A percentile compares a stretch with the other conserved stretches of the same genome.
phyloP scores from a whole-genome alignment of 2,113 vertebrate species.

The Rutilus rutilus region DNA sequence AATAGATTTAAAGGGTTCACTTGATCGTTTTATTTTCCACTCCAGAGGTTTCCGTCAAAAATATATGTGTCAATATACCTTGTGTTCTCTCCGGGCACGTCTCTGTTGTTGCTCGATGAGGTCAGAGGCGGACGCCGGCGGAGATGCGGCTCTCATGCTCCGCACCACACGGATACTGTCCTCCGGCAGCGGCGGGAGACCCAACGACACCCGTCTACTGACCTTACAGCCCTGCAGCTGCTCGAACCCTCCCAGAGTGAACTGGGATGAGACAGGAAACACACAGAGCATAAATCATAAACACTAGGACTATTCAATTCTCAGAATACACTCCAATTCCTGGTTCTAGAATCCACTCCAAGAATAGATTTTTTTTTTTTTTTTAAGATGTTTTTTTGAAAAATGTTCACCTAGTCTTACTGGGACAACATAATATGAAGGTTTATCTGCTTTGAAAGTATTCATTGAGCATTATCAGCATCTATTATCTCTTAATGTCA shows the following conservation, averaged over 20 bases:
- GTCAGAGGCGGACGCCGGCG: slow-evolving; percentile 93
- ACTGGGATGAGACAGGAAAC: slow-evolving; percentile 72
- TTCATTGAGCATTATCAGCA: no score
- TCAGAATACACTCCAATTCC: no score
- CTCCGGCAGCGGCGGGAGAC: slow-evolving; percentile 90
- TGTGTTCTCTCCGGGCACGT: slow-evolving; percentile 91
- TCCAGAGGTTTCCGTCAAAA: background rate
- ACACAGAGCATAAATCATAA: background rate
- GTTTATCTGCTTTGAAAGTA: no score
- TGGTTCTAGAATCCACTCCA: no score
- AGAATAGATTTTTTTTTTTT: no score
- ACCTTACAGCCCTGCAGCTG: slow-evolving; percentile 93
- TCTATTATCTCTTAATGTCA: no score
- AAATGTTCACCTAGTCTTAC: no score
- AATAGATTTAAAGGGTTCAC: background rate
- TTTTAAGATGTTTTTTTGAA: no score
- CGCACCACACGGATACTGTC: slow-evolving; percentile 96
- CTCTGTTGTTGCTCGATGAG: slow-evolving; percentile 98
- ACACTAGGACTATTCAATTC: no score
- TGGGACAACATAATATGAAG: no score
- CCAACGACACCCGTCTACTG: slow-evolving; percentile 80
- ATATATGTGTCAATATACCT: slow-evolving; percentile 72
- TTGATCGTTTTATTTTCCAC: background rate
- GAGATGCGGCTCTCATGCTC: slow-evolving; percentile 94
- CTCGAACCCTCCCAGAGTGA: slow-evolving; percentile 94